phyloP scores from a whole-genome alignment of 2,888 invertebrate genomes.

The Chydorus sphaericus region DNA sequence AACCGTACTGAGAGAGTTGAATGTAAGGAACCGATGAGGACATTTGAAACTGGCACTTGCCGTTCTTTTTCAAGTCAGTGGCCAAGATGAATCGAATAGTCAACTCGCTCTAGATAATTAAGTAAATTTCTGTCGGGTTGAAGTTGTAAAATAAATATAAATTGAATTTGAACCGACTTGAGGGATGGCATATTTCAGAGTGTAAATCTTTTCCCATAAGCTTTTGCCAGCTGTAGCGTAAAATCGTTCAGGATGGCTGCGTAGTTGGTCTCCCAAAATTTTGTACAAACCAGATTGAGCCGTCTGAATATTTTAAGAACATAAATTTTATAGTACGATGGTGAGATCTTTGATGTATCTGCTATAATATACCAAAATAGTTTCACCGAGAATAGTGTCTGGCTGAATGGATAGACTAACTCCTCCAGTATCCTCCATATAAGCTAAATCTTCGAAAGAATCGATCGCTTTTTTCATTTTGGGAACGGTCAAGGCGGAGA shows the following conservation, averaged over 20 bases:
- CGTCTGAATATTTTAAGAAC: background rate
- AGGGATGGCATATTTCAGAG: background rate
- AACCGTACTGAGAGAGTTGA: background rate
- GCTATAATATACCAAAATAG: background rate
- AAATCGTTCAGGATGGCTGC: background rate
- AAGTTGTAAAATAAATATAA: background rate
- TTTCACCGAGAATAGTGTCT: background rate
- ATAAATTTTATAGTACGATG: background rate
- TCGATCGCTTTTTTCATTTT: background rate
- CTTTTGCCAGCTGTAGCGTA: background rate
- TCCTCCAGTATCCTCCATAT: background rate
- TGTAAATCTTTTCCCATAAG: background rate
- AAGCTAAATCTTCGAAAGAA: background rate
- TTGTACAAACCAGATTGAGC: background rate
- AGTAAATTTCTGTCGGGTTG: background rate
- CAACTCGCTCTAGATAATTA: background rate
- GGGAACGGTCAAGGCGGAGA: background rate
- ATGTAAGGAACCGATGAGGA: background rate
- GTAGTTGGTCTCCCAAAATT: background rate
- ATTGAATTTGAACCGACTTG: background rate
- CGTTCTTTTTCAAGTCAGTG: background rate
- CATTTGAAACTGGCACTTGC: background rate
- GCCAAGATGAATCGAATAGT: background rate
- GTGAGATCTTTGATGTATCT: background rate
- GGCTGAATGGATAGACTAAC: background rate